Base-by-base conservation (phyloP, 2,888 invertebrate genomes). In the Elysia crispata region DNA sequence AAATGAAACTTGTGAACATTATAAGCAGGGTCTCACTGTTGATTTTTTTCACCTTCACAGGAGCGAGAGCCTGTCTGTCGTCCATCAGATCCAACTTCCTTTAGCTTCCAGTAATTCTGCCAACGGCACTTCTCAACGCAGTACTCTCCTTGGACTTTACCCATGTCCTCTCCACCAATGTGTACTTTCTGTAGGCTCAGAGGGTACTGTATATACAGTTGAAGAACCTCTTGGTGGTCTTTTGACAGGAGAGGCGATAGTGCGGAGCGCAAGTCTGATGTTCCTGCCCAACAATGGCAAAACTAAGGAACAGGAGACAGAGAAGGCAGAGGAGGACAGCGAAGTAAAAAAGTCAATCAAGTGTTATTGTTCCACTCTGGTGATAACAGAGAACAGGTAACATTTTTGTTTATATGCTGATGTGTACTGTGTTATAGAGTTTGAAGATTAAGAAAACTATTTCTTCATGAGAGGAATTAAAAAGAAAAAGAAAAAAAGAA, bases 311-410 rank as follows among this genome's bases (percentile, higher is more conserved):
- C 11, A 3, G 11, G 41, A 41, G 41, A 41, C 3, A 6, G 41
- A 11, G 5, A 11, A 41, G 41, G 41, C 41, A 11, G 41, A 41
- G 41, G 41, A 41, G 41, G 41, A 41, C 3, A 41, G 41, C 41
- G 41, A 41, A 3, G 11, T 11, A 11, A 41, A 41, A 11, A 41
- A 41, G 41, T 41, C 41, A 11, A 41, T 41, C 41, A 3, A 11
- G 41, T 82, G 81, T 20, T 78, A 77, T 79, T 84, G 82, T 76
- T 84, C 83, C 3, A 76, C 83, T 31, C 64, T 85, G 60, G 80
- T 85, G 1, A 69, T 72, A 0, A 77, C 77, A n/a, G 54, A 57
- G 0, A 80, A 83, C 25, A 76, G 84, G 86, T 85, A 78, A 80
- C 62, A 1, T 13, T 13, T 3, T 60, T 3, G 60, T 8, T 23